phyloP scores from a whole-genome alignment of 35 echinoderm and acorn worm species.

The Stichopus chloronotus region DNA sequence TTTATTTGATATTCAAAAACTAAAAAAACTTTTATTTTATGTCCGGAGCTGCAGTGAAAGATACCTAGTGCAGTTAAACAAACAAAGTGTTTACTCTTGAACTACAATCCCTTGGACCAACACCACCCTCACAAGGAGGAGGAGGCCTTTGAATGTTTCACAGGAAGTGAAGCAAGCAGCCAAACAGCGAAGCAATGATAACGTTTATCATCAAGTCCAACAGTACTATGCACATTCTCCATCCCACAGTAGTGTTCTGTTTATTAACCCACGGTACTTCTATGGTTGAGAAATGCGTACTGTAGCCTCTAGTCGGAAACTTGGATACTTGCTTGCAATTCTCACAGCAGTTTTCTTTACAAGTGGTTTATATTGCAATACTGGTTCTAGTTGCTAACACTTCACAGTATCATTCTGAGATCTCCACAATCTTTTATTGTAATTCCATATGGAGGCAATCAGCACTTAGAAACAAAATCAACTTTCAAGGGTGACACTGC shows the following conservation, averaged over 20 bases:
- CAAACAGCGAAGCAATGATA: constrained; percentile 7
- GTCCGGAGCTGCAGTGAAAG: not conserved
- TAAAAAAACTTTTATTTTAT: constrained; percentile 8
- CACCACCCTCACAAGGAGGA: not conserved
- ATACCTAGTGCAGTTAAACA: constrained; percentile 45
- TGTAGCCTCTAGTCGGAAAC: too few species aligned
- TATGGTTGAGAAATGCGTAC: too few species aligned
- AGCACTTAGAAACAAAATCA: too few species aligned
- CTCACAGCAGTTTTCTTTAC: too few species aligned
- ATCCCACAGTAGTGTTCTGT: not conserved
- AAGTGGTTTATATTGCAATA: too few species aligned
- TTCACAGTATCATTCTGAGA: too few species aligned
- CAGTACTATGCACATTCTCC: not conserved
- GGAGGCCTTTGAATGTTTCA: not conserved
- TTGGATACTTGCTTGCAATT: too few species aligned
- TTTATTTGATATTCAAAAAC: constrained; percentile 47
- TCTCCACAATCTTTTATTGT: too few species aligned
- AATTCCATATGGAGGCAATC: too few species aligned
- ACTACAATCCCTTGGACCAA: constrained; percentile 9
- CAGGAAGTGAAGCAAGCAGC: constrained; percentile 3
- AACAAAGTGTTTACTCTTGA: constrained; percentile 16
- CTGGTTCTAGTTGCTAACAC: too few species aligned
- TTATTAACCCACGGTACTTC: too few species aligned
- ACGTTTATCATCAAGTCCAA: not conserved
- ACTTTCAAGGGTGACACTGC: too few species aligned